A percentile compares a stretch with the other conserved stretches of the same genome.
Conservation (phyloP, 2,113 vertebrate species). For the Aegotheles bennettii region DNA sequence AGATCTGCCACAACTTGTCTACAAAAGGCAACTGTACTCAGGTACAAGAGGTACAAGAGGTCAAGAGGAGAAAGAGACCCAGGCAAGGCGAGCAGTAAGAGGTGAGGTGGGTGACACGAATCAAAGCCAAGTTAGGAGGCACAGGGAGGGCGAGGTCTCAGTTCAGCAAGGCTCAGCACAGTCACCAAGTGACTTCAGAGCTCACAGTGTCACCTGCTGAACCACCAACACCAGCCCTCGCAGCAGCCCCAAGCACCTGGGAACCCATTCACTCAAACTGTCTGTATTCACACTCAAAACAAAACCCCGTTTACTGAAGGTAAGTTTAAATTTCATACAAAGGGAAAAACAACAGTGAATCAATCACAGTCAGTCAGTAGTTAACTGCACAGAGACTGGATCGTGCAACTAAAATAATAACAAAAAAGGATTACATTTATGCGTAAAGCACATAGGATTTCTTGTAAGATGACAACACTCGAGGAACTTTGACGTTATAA, state of each 20-base stretch:
- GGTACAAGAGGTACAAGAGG: not conserved
- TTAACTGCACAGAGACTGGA: not conserved
- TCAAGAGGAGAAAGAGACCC: not conserved
- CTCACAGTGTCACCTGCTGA: not conserved
- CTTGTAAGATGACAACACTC: not conserved
- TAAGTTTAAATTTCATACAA: not conserved
- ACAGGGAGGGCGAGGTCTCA: not conserved
- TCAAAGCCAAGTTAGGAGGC: not conserved
- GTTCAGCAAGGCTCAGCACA: not conserved
- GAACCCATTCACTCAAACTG: not conserved
- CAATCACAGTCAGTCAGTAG: not conserved
- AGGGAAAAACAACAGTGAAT: not conserved
- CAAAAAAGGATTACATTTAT: not conserved
- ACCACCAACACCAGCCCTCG: not conserved
- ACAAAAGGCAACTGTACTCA: not conserved
- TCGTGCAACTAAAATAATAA: not conserved
- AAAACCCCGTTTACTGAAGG: not conserved
- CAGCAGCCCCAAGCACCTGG: not conserved
- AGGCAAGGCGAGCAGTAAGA: fast-evolving
- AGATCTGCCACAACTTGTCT: not conserved
- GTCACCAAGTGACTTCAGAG: not conserved
- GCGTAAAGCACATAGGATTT: not conserved
- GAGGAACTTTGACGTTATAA: not conserved
- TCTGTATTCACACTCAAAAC: not conserved
- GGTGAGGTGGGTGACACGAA: not conserved